phyloP scores from a whole-genome alignment of 2,113 vertebrate species.

The Anhinga rufa region DNA sequence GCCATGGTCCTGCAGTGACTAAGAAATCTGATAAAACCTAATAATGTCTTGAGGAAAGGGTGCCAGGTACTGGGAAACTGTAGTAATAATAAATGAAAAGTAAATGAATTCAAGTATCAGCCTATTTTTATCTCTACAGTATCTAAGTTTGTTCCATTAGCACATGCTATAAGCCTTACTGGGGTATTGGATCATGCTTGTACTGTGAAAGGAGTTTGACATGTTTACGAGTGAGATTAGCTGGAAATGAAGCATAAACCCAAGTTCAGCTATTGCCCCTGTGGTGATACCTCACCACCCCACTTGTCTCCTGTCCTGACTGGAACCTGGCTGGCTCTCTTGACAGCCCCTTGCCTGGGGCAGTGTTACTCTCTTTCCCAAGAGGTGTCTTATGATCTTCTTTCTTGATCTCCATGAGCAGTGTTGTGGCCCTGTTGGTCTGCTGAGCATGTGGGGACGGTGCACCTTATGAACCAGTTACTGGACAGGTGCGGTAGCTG shows the following conservation, averaged over 20 bases:
- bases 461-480: not conserved
- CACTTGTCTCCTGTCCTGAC: not conserved
- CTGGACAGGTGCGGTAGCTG: not conserved
- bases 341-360: not conserved
- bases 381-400: not conserved
- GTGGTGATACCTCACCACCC: not conserved
- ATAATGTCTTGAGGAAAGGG: not conserved
- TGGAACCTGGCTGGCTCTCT: not conserved
- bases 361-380: not conserved
- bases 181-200: not conserved
- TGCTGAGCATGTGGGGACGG: not conserved
- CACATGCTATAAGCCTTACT: not conserved
- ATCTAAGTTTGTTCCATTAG: not conserved
- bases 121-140: not conserved
- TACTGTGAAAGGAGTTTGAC: not conserved
- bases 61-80: not conserved
- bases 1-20: not conserved
- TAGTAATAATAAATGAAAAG: not conserved
- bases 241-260: not conserved
- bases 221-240: not conserved
- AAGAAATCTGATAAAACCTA: not conserved
- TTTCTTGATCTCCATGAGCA: not conserved
- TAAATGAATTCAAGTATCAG: not conserved
- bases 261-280: not conserved
- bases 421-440: rapidly evolving